These are phyloP conservation scores for Catocala sponsa DNA, from an alignment of 2,888 invertebrate genomes.

Conservation along the genomic window DNA sequence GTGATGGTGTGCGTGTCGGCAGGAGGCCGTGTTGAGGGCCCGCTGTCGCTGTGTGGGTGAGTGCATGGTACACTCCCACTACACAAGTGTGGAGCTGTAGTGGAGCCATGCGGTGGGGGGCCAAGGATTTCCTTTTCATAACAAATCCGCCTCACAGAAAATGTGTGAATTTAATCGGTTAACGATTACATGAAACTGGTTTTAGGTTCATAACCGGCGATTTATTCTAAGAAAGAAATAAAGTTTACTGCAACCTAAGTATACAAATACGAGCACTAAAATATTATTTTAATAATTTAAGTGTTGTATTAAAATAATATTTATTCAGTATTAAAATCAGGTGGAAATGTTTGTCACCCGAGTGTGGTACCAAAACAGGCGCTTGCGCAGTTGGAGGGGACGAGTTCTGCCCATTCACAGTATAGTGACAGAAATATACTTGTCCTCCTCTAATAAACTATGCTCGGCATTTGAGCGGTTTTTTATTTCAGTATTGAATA, in stretches of 20 bases:
- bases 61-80: slow-evolving; percentile 83
- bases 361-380: slow-evolving; percentile 76
- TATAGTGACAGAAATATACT: slow-evolving; percentile 67
- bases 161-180: neutral
- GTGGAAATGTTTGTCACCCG: slow-evolving; percentile 76
- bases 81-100: slow-evolving; percentile 71
- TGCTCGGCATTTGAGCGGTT: slow-evolving; percentile 53
- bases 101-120: slow-evolving; percentile 57
- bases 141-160: slow-evolving; percentile 12
- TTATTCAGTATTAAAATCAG: slow-evolving; percentile 38
- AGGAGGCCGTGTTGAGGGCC: slow-evolving; percentile 76
- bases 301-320: slow-evolving; percentile 28
- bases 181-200: neutral
- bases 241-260: neutral
- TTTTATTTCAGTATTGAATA: slow-evolving; percentile 57
- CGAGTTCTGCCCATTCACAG: slow-evolving; percentile 75
- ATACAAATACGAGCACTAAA: neutral
- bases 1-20: slow-evolving; percentile 73
- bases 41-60: slow-evolving; percentile 73
- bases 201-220: neutral
- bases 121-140: slow-evolving; percentile 22
- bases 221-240: neutral
- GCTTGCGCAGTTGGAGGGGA: slow-evolving; percentile 78
- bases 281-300: slow-evolving; percentile 11
- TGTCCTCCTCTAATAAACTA: slow-evolving; percentile 73